Evolutionary conservation across 2,113 vertebrate species (phyloP).

Genomic region (Columbina picui): DNA sequence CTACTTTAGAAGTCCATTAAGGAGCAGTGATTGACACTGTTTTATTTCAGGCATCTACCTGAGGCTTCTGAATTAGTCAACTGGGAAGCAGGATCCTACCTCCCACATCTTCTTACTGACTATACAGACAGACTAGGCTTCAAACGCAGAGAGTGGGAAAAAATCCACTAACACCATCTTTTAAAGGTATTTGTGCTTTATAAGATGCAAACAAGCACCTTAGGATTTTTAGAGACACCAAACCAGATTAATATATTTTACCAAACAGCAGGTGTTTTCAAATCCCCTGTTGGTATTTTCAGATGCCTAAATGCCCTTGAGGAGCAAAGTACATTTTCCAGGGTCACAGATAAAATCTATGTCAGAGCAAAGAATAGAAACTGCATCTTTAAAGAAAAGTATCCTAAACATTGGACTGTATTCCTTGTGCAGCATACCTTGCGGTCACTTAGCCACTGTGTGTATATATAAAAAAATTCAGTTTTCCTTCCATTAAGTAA

Average conservation of each 20-base stretch:
- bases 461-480: not conserved
- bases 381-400: not conserved
- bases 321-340: not conserved
- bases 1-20: conserved; percentile 62
- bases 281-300: not conserved
- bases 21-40: conserved; percentile 35
- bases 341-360: conserved; percentile 1
- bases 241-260: not conserved
- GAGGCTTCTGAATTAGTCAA: conserved; percentile 50
- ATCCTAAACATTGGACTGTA: not conserved
- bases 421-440: not conserved
- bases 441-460: not conserved
- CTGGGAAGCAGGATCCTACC: not conserved
- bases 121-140: not conserved
- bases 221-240: not conserved
- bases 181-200: not conserved
- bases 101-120: not conserved
- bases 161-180: not conserved
- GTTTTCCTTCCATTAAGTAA: not conserved
- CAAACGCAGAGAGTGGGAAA: not conserved
- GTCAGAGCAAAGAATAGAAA: not conserved
- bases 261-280: not conserved
- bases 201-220: not conserved
- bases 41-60: conserved; percentile 51
- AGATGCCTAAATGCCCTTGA: not conserved